Percentiles rank a stretch among this genome's conserved stretches.
These are phyloP conservation scores for Okamejei kenojei DNA, from an alignment of 2,797 vertebrate species.

Conservation along the genomic window DNA sequence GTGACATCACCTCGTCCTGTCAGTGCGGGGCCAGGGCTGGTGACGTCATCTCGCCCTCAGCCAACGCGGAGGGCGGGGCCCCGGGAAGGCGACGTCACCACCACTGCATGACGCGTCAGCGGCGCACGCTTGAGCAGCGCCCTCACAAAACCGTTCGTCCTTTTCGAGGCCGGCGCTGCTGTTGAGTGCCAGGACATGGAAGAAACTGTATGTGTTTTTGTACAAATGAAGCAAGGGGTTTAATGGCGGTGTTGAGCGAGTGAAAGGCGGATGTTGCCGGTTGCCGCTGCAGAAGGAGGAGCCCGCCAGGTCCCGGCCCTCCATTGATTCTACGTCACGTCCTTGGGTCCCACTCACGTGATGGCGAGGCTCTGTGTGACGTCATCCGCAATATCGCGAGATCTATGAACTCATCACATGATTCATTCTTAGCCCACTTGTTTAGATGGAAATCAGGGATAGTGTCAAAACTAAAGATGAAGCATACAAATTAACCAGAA, in stretches of 20 bases:
- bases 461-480: too few relatives aligned
- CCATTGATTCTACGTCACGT: background rate
- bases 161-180: background rate
- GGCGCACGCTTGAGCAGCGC: background rate
- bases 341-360: background rate
- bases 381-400: background rate
- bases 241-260: background rate
- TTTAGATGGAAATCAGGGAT: too few relatives aligned
- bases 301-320: background rate
- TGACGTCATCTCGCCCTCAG: too few relatives aligned
- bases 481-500: too few relatives aligned
- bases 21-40: too few relatives aligned
- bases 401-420: background rate
- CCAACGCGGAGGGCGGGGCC: too few relatives aligned
- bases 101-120: background rate
- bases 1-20: too few relatives aligned
- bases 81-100: too few relatives aligned
- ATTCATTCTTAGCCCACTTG: too few relatives aligned
- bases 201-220: background rate
- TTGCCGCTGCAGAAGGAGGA: background rate
- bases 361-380: background rate
- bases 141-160: background rate
- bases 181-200: background rate
- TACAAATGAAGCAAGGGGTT: too few relatives aligned
- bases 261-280: background rate